Percentiles rank a stretch among this genome's conserved stretches.
These are phyloP conservation scores for Ciconia nigra DNA, from an alignment of 2,797 vertebrate genomes.

Conservation along the genomic window DNA sequence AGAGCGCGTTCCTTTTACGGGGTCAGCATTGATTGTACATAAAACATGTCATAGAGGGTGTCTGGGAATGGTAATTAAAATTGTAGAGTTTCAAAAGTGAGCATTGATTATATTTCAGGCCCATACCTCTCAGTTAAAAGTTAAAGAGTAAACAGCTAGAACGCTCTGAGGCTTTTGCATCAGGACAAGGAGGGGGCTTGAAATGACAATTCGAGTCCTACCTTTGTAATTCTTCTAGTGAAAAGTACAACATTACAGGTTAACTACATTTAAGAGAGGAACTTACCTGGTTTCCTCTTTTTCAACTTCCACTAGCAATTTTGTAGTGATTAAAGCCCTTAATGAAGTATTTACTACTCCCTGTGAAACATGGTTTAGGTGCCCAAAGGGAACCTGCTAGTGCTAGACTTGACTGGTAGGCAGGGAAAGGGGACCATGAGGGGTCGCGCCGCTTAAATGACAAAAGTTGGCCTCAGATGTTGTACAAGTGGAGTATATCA, in stretches of 20 bases:
- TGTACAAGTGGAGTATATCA: not conserved
- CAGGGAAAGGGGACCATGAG: not conserved
- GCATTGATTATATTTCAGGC: slow-evolving; percentile 53
- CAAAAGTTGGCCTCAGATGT: rapidly evolving
- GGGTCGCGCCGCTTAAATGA: not conserved
- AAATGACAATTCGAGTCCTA: not conserved
- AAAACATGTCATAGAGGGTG: not conserved
- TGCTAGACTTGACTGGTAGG: not conserved
- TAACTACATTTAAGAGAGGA: not conserved
- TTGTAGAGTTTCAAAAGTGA: slow-evolving; percentile 49
- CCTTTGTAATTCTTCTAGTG: not conserved
- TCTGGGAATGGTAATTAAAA: slow-evolving; percentile 65
- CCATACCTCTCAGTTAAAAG: slow-evolving; percentile 30
- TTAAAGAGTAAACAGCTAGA: not conserved
- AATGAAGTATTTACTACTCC: not conserved
- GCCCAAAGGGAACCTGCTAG: not conserved
- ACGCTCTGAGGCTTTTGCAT: not conserved
- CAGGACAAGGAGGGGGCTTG: not conserved
- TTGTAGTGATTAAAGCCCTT: not conserved
- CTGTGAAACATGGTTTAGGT: not conserved
- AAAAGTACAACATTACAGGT: not conserved
- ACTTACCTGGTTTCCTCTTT: not conserved
- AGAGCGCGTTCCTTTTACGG: not conserved
- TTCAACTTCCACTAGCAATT: not conserved
- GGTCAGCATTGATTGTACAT: slow-evolving; percentile 34